phyloP scores from a whole-genome alignment of 2,888 invertebrate species.

The Seladonia tumulorum region DNA sequence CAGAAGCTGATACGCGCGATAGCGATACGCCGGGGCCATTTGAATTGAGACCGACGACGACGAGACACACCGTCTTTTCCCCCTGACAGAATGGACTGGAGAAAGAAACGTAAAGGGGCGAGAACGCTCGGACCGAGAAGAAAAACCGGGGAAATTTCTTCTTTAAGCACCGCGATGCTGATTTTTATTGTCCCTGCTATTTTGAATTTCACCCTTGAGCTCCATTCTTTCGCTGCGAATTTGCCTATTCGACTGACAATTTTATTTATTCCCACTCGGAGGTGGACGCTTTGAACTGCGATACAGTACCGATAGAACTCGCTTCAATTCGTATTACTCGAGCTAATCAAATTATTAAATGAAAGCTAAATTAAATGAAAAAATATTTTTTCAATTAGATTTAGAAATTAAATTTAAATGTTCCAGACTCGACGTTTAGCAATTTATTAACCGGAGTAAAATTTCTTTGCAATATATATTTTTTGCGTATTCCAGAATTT shows the following conservation, averaged over 20 bases:
- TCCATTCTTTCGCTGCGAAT: background rate
- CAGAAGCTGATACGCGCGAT: constrained; percentile 73
- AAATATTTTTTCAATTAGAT: no score
- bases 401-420: no score
- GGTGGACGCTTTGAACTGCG: no score
- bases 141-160: constrained; percentile 19
- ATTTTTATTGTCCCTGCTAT: constrained; percentile 8
- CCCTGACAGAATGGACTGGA: constrained; percentile 31
- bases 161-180: background rate
- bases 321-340: no score
- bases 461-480: no score
- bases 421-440: no score
- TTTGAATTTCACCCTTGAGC: no score
- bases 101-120: constrained; percentile 44
- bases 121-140: constrained; percentile 16
- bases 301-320: no score
- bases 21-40: constrained; percentile 70
- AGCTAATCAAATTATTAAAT: no score
- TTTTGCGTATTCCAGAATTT: background rate
- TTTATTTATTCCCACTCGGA: no score
- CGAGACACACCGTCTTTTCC: constrained; percentile 63
- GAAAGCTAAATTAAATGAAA: no score
- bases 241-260: background rate
- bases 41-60: constrained; percentile 64
- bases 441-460: no score